Base-by-base conservation (phyloP, 1,140 invertebrate species). In the Listronotus oregonensis region DNA sequence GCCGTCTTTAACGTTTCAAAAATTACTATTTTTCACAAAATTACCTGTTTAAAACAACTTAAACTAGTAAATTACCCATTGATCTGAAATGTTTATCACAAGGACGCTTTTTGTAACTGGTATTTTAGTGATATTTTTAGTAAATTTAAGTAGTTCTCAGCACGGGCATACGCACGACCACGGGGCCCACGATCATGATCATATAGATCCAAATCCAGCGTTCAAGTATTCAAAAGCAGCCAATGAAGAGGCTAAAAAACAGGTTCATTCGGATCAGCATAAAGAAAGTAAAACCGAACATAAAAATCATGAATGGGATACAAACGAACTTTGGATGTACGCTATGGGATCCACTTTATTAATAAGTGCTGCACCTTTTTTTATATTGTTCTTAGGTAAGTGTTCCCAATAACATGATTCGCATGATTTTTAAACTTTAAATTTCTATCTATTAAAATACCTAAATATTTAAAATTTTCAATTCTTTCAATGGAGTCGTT, bases 311-410 rank as follows among this genome's bases (percentile, higher is more conserved):
- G 18, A 49, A 60, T 62, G 69, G 47, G 73, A 82, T 63, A 69
- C 77, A 64, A 72, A 79, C 54, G 82, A 85, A 57, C 81, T 95
- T 39, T 93, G 94, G 85, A 64, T 91, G n/a, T 85, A 91, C 78
- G 93, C 94, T 3, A 85, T 96, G 73, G 86, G 86, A 9, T 94
- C 96, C 1, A 99, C 97, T 0, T 74, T 97, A 9, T 82, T 97
- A 40, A 98, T 99, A 71, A 98, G 95, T 79, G 85, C 92, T 49
- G 94, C 94, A 11, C 97, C 97, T 1, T 96, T 96, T 76, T 82
- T 98, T 15, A 91, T 99, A 63, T 83, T 99, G 1, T 93, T 97
- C 73, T 54, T 64, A 49, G 62, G 62, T 64, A 64, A 60, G 31
- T 14, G 4, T 21, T 27, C 42, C 10, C n/a, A n/a, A n/a, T n/a